phyloP scores from a whole-genome alignment of 35 echinoderm and acorn worm species.

The Strongylocentrotus purpuratus region DNA sequence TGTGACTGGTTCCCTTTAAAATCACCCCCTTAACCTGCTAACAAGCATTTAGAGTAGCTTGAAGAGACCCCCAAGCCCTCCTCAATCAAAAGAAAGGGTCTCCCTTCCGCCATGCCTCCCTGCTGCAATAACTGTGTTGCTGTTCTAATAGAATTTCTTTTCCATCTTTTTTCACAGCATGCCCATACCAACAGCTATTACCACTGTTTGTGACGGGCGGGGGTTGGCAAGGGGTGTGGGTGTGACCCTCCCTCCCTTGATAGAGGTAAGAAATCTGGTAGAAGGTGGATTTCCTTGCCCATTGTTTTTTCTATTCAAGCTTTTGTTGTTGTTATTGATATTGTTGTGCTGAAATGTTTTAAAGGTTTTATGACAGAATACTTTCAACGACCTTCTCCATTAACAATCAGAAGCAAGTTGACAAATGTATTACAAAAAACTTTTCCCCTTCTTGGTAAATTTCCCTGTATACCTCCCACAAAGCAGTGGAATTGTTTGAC shows the following conservation, averaged over 20 bases:
- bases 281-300: not conserved
- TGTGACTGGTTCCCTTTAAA: not conserved
- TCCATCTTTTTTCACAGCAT: constrained; percentile 42
- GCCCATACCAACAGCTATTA: constrained; percentile 32
- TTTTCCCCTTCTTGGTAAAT: not conserved
- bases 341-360: too few species aligned
- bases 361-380: too few species aligned
- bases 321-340: too few species aligned
- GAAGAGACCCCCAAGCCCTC: not conserved
- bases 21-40: not conserved
- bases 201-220: not conserved
- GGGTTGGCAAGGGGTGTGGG: not conserved
- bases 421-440: not conserved
- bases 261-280: not conserved
- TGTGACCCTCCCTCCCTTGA: constrained; percentile 22
- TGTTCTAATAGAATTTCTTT: constrained; percentile 47
- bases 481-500: not conserved
- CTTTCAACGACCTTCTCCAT: not conserved
- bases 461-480: not conserved
- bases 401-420: not conserved
- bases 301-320: too few species aligned
- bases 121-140: constrained; percentile 38
- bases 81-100: not conserved
- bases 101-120: constrained; percentile 33
- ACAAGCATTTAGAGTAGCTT: not conserved